These are phyloP conservation scores for Macaria notata DNA, from an alignment of 2,888 invertebrate genomes.

Conservation along the genomic window DNA sequence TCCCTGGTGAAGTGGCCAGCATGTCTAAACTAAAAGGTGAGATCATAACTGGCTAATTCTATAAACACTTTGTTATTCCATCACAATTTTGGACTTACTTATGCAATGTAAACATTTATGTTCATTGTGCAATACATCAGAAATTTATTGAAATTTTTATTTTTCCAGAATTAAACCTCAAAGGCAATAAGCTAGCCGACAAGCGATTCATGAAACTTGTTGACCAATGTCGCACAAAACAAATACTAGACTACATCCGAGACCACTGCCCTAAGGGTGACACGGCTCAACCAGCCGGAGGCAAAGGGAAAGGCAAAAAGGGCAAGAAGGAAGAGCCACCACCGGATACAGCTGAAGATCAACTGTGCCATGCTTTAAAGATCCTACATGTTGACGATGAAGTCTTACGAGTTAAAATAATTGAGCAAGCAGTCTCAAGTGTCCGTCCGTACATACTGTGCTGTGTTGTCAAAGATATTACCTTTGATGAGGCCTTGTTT, in stretches of 20 bases:
- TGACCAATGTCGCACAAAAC: slow-evolving; percentile 88
- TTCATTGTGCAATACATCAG: slow-evolving; percentile 1
- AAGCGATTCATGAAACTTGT: slow-evolving; percentile 88
- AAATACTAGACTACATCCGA: slow-evolving; percentile 89
- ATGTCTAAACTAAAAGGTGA: slow-evolving; percentile 88
- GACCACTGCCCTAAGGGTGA: slow-evolving; percentile 82
- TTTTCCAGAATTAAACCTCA: slow-evolving; percentile 85
- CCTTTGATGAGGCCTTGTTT: slow-evolving; percentile 84
- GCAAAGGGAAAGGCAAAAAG: slow-evolving; percentile 64
- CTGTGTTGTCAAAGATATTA: slow-evolving; percentile 85
- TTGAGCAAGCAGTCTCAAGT: slow-evolving; percentile 79
- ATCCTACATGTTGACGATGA: slow-evolving; percentile 78
- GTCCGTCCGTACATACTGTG: slow-evolving; percentile 88
- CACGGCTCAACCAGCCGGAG: slow-evolving; percentile 41
- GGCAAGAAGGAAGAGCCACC: slow-evolving; percentile 66
- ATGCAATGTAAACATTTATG: too few relatives aligned
- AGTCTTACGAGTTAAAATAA: slow-evolving; percentile 73
- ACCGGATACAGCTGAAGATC: slow-evolving; percentile 49
- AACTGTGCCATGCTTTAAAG: slow-evolving; percentile 65
- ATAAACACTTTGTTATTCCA: too few relatives aligned
- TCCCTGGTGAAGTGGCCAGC: slow-evolving; percentile 87
- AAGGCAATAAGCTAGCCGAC: slow-evolving; percentile 88
- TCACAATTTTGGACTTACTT: too few relatives aligned
- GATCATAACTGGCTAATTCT: background rate
- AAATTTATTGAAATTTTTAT: background rate